phyloP scores from a whole-genome alignment of 2,888 invertebrate genomes.

The Napeogenes sylphis region DNA sequence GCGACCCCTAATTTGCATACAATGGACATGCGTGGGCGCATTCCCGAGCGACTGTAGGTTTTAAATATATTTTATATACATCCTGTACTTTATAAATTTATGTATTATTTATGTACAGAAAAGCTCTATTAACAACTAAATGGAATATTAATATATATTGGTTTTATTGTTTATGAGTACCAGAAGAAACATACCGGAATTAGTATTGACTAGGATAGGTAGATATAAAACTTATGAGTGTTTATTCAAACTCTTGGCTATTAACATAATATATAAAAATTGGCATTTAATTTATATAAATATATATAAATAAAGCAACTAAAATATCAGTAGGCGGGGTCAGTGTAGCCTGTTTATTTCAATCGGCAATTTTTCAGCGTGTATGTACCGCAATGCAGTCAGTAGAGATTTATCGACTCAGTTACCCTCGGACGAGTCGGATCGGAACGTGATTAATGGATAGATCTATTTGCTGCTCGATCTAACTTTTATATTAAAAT shows the following conservation, averaged over 20 bases:
- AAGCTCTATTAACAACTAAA: no score
- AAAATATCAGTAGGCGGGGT: slow-evolving; percentile 45
- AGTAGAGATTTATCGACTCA: slow-evolving; percentile 61
- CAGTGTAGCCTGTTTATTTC: slow-evolving; percentile 59
- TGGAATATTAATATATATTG: no score
- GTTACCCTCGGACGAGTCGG: slow-evolving; percentile 50
- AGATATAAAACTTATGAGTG: no score
- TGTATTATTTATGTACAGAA: no score
- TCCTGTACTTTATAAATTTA: slow-evolving; percentile 9
- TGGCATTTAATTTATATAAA: no score
- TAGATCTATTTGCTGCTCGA: slow-evolving; percentile 56
- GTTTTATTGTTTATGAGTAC: no score
- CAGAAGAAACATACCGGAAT: no score
- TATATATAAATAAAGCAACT: slow-evolving; percentile 19
- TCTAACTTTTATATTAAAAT: slow-evolving; percentile 26
- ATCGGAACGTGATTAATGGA: slow-evolving; percentile 62
- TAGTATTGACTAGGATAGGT: no score
- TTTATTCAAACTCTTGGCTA: no score
- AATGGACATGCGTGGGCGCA: slow-evolving; percentile 70
- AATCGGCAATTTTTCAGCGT: slow-evolving; percentile 67
- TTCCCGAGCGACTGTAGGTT: slow-evolving; percentile 48
- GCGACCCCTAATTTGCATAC: slow-evolving; percentile 76
- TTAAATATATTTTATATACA: slow-evolving; percentile 18
- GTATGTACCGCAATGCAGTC: slow-evolving; percentile 62
- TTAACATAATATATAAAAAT: no score